Conservation (phyloP, 2,797 vertebrate species). For the Myioborus miniatus region DNA sequence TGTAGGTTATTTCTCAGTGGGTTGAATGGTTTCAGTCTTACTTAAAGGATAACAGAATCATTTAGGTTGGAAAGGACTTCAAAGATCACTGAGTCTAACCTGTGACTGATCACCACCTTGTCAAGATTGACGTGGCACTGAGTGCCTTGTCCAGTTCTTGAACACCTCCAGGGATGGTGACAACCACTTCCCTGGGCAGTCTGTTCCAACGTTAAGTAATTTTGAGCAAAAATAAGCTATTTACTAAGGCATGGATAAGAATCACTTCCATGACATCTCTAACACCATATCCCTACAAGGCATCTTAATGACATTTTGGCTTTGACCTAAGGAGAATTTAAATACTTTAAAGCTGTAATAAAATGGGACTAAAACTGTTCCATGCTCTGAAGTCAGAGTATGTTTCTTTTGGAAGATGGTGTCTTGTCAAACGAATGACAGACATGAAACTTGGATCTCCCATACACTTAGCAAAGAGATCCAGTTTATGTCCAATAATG, state of each 20-base stretch:
- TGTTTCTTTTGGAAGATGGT: not conserved
- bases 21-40: not conserved
- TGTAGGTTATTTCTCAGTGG: not conserved
- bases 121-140: not conserved
- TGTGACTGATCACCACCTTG: not conserved
- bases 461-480: not conserved
- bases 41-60: not conserved
- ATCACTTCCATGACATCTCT: not conserved
- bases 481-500: not conserved
- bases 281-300: not conserved
- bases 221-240: not conserved
- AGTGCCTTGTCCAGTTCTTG: not conserved
- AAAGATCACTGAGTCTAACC: rapidly evolving
- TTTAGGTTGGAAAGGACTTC: not conserved
- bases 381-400: not conserved
- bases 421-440: not conserved
- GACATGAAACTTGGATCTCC: not conserved
- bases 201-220: not conserved
- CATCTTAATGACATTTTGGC: not conserved
- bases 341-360: not conserved
- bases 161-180: not conserved
- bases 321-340: not conserved
- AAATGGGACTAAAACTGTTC: not conserved
- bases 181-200: not conserved
- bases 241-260: not conserved